phyloP scores from a whole-genome alignment of 2,888 invertebrate genomes.

The Polyommatus iphigenia region DNA sequence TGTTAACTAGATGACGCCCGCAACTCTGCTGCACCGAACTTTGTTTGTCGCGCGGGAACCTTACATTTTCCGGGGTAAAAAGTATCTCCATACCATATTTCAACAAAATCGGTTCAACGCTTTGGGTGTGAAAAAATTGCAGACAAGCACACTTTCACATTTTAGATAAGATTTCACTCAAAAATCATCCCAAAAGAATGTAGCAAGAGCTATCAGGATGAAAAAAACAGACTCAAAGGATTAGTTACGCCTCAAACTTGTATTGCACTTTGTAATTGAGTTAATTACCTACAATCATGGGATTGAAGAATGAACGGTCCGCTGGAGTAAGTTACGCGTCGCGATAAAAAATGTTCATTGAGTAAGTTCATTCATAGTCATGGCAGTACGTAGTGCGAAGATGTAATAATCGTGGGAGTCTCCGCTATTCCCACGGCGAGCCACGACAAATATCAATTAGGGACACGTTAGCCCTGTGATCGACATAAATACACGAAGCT shows the following conservation, averaged over 20 bases:
- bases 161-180: no score
- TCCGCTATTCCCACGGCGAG: conserved; percentile 62
- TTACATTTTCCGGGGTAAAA: no score
- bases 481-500: conserved; percentile 12
- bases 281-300: not conserved
- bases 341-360: conserved; percentile 30
- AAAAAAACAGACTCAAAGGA: not conserved
- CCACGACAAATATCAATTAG: conserved; percentile 62
- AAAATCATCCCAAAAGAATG: no score
- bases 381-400: conserved; percentile 51
- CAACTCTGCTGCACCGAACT: no score
- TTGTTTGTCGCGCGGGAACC: no score
- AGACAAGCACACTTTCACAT: no score
- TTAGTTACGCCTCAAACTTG: not conserved
- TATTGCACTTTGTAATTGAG: not conserved
- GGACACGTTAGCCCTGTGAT: conserved; percentile 35
- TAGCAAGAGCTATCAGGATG: no score
- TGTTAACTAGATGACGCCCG: no score
- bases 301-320: not conserved
- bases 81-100: no score
- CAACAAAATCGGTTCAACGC: no score
- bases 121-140: no score
- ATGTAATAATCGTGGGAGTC: conserved; percentile 72
- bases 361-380: conserved; percentile 57
- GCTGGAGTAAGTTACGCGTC: not conserved